Evolutionary conservation across 2,797 vertebrate genomes (phyloP), one percentile per base, ranked within the genome.

Genomic region (Anguilla marmorata): DNA sequence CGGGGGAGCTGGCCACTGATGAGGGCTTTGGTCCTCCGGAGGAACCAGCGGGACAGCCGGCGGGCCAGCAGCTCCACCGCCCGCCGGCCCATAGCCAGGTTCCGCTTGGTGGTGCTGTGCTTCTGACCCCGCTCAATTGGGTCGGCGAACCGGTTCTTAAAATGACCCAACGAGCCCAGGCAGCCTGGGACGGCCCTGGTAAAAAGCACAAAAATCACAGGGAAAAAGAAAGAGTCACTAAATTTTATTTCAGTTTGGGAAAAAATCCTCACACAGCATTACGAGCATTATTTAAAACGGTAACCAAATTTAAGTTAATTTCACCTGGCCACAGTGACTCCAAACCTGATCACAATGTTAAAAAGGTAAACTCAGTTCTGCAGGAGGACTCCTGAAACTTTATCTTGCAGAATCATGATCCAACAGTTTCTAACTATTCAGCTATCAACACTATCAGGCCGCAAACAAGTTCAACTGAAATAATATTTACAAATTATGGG

Each of bases 111-210:
- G 56, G 96, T 97, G 58, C 95, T 99, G 92, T 99, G 97, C 89
- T 95, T 97, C 92, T 99, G 98, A 12, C 97, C 98, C 89, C 96
- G 96, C 91, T 99, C 98, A 88, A 99, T 96, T 14, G 97, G 97
- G 90, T 98, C 96, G 87, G 97, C 97, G 95, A 97, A 97, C 30
- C 92, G 95, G 91, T 94, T 98, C 94, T 96, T 97, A 91, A 99
- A 99, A 88, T 95, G 85, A 1, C 87, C 92, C 90, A 94, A 92
- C 89, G 90, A 97, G 80, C 97, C 97, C 87, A 99, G 93, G 94
- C 97, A 98, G 91, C 97, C 96, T 84, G 98, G 98, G 89, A 96
- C 92, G 87, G 98, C 98, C 98, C 98, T 99, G 85, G 8, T 14
- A 50, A 91, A 90, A 72, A 69, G 88, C 48, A 80, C 85, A 79